Base-by-base conservation (phyloP, 2,888 invertebrate species). In the Osedax fenrisi region DNA sequence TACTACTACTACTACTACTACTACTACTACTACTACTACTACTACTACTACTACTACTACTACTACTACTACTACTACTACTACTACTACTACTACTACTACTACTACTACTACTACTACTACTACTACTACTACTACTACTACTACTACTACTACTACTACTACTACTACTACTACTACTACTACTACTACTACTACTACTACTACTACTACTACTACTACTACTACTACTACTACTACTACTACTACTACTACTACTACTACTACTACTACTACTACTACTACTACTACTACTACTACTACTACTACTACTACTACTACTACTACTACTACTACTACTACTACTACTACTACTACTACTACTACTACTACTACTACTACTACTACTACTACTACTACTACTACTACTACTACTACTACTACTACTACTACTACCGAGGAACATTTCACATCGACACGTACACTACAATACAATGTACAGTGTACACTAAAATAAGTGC, bases 91-190 rank as follows among this genome's bases (percentile, higher is more conserved):
- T 72, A 27, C 64, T 69, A 72, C 71, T 56, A 71, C 71, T 71
- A 71, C 71, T 71, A 71, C 71, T 71, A 71, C 71, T 71, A 62
- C 41, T 75, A 64, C 75, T 72, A 67, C 69, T 27, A 76, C 61
- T 25, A 56, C 61, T 56, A 76, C 76, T 72, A 75, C 74, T 75
- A 75, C 67, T 27, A 75, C 75, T 75, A 75, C 74, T 75, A 67
- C 75, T 75, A 75, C 75, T 75, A 75, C 75, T 75, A 75, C 75
- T 75, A 75, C 75, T 75, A 75, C 75, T 75, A 75, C 75, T 75
- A 75, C 75, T 75, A 75, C 75, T 75, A 75, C 75, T 75, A 75
- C 75, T 75, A 75, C 75, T 75, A 74, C 74, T 74, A 74, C 74
- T 73, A 74, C 74, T 73, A 74, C 74, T 74, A 26, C 74, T 56